A percentile compares a stretch with the other conserved stretches of the same genome.
phyloP scores from a whole-genome alignment of 1,140 invertebrate species.

The Leptoteleia sp. region DNA sequence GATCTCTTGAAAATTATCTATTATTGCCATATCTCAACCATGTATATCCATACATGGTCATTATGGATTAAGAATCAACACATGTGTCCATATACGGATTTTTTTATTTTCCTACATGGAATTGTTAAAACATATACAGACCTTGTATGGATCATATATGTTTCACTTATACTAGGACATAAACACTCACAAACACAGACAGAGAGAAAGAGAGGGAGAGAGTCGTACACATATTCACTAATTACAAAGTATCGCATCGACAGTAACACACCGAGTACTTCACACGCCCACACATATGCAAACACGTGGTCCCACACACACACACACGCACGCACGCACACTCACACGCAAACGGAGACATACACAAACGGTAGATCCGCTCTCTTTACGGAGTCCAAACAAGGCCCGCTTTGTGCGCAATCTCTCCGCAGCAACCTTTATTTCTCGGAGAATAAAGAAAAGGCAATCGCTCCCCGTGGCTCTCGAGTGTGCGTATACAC shows the following conservation, averaged over 20 bases:
- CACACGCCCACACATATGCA: constrained; percentile 54
- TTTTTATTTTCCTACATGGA: too few relatives aligned
- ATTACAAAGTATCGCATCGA: constrained; percentile 72
- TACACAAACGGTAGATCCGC: constrained; percentile 53
- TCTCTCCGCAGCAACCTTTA: constrained; percentile 67
- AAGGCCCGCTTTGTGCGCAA: constrained; percentile 71
- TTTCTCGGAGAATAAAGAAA: constrained; percentile 72
- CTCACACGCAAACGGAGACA: constrained; percentile 41
- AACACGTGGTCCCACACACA: constrained; percentile 58
- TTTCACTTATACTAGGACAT: too few relatives aligned
- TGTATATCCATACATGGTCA: too few relatives aligned
- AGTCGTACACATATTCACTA: constrained; percentile 63
- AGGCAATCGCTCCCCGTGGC: constrained; percentile 68
- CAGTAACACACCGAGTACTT: constrained; percentile 51
- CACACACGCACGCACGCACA: constrained; percentile 29
- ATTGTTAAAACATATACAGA: too few relatives aligned
- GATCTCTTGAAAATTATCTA: too few relatives aligned
- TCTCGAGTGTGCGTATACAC: constrained; percentile 49
- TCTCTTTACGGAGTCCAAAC: constrained; percentile 69
- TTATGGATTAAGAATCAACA: too few relatives aligned
- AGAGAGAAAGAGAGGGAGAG: constrained; percentile 25
- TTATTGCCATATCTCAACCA: too few relatives aligned
- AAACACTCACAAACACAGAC: not conserved
- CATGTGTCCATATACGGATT: too few relatives aligned
- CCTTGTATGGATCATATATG: too few relatives aligned